Evolutionary conservation across 2,113 vertebrate genomes (phyloP).

Genomic region (Austrofundulus limnaeus): DNA sequence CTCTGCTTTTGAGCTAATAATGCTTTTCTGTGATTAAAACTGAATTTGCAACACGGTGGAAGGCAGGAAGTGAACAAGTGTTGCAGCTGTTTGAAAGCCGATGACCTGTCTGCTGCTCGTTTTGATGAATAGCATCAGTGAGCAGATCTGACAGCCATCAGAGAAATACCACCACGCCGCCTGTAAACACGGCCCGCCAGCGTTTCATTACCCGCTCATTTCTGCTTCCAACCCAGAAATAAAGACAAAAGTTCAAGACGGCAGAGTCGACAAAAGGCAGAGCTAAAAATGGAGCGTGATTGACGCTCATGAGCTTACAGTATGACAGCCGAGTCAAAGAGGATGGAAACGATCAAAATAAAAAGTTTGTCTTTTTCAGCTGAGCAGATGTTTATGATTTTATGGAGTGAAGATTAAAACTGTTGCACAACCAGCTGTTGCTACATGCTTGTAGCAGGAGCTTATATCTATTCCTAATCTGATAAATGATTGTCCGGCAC

Average conservation of each 20-base stretch:
- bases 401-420: too few species aligned
- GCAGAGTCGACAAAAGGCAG: constrained; percentile 16
- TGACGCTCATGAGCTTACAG: constrained; percentile 15
- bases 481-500: too few species aligned
- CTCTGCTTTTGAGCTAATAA: neutral
- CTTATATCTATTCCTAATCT: too few species aligned
- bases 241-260: constrained; percentile 19
- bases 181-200: constrained; percentile 24
- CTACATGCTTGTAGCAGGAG: too few species aligned
- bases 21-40: neutral
- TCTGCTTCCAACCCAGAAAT: constrained; percentile 1
- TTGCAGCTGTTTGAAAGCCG: constrained; percentile 5
- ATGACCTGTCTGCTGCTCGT: constrained; percentile 9
- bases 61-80: neutral
- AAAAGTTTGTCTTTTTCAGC: neutral
- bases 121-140: constrained; percentile 44
- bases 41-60: neutral
- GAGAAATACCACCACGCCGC: constrained; percentile 9
- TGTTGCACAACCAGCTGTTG: too few species aligned
- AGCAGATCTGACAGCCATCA: constrained; percentile 18
- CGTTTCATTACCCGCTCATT: constrained; percentile 37
- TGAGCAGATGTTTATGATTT: constrained; percentile 19
- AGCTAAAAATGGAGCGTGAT: constrained; percentile 55
- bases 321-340: constrained; percentile 1
- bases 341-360: constrained; percentile 19